Conservation (phyloP, 2,888 invertebrate genomes). For the Amiota communis region DNA sequence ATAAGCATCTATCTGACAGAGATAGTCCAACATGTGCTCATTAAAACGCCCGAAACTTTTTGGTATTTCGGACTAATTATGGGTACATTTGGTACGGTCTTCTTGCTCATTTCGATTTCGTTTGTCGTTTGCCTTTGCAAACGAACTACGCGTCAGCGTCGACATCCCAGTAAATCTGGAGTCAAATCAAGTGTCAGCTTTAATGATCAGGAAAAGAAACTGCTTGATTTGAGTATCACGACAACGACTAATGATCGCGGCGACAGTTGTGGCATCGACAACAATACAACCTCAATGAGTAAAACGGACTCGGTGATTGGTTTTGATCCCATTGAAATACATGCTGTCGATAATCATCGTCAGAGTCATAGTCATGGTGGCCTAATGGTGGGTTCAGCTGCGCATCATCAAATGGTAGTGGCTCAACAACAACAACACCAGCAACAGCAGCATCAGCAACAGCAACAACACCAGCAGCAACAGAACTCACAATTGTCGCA, state of each 20-base stretch:
- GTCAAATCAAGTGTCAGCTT: constrained; percentile 87
- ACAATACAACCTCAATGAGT: constrained; percentile 75
- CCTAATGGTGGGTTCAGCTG: constrained; percentile 36
- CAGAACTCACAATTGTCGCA: constrained; percentile 49
- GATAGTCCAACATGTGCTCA: constrained; percentile 75
- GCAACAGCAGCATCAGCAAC: constrained; percentile 41
- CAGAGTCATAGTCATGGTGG: constrained; percentile 49
- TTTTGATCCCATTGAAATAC: constrained; percentile 78
- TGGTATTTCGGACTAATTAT: constrained; percentile 83
- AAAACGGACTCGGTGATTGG: constrained; percentile 75
- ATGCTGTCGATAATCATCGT: constrained; percentile 75
- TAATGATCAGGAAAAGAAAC: constrained; percentile 90
- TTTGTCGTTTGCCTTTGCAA: constrained; percentile 77
- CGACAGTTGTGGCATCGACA: constrained; percentile 78
- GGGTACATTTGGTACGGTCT: constrained; percentile 80
- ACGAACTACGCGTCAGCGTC: constrained; percentile 74
- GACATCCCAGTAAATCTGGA: constrained; percentile 77
- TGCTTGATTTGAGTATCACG: constrained; percentile 85
- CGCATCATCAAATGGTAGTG: constrained; percentile 39
- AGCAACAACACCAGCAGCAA: constrained; percentile 12
- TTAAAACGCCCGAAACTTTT: constrained; percentile 82
- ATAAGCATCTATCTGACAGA: constrained; percentile 79
- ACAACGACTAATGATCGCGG: constrained; percentile 79
- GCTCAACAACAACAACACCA: constrained; percentile 48
- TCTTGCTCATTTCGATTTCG: constrained; percentile 77